phyloP scores from a whole-genome alignment of 2,888 invertebrate genomes.

The Dicyrtoma fusca region DNA sequence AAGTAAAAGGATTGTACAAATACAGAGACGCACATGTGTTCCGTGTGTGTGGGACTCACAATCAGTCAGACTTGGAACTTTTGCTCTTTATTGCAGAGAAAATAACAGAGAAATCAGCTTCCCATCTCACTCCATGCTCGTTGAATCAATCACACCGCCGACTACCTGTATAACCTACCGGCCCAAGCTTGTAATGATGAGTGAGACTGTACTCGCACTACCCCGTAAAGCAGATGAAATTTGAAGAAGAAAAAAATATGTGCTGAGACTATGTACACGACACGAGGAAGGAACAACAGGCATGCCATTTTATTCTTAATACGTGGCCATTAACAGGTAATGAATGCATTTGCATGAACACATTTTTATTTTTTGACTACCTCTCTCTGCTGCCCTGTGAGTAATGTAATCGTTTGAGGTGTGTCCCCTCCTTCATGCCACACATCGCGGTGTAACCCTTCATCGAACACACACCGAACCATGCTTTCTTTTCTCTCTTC shows the following conservation, averaged over 20 bases:
- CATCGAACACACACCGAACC: no score
- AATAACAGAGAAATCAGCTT: no score
- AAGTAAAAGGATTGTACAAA: background rate
- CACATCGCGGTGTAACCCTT: background rate
- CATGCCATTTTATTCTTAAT: conserved; percentile 11
- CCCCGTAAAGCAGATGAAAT: no score
- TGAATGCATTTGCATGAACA: conserved; percentile 17
- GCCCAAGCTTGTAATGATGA: no score
- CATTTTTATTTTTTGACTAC: conserved; percentile 9
- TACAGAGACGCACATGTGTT: background rate
- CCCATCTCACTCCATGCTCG: no score
- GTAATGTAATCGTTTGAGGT: conserved; percentile 12
- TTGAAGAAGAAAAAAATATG: no score
- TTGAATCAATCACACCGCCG: no score
- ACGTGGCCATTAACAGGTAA: background rate
- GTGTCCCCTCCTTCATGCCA: background rate
- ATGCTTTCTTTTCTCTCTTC: no score
- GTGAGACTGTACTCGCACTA: no score
- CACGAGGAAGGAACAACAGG: background rate
- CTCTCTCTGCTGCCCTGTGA: background rate
- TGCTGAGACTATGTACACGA: background rate
- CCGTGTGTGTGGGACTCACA: background rate
- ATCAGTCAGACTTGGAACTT: background rate
- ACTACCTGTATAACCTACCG: no score
- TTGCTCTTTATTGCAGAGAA: no score